Evolutionary conservation across 2,888 invertebrate genomes (phyloP).

Genomic region (Dexiosoma caninum): DNA sequence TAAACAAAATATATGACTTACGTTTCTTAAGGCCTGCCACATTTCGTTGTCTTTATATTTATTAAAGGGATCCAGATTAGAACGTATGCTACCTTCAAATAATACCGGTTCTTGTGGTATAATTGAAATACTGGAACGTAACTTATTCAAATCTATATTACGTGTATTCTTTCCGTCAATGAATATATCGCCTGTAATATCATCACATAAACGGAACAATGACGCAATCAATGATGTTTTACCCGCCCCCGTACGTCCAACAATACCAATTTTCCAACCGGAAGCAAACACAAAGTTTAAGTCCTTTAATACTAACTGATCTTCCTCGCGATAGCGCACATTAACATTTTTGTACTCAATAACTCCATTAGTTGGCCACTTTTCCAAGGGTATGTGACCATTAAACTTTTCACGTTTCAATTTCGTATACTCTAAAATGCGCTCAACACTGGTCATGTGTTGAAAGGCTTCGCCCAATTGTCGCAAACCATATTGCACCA

Average conservation of each 20-base stretch:
- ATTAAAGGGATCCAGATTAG: conserved; percentile 82
- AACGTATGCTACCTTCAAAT: conserved; percentile 81
- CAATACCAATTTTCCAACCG: conserved; percentile 86
- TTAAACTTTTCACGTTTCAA: conserved; percentile 80
- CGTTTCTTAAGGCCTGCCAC: conserved; percentile 74
- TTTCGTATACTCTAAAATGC: conserved; percentile 84
- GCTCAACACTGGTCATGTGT: conserved; percentile 87
- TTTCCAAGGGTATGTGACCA: conserved; percentile 79
- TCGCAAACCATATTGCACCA: conserved; percentile 84
- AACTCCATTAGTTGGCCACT: conserved; percentile 85
- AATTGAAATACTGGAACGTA: conserved; percentile 80
- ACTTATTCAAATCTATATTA: conserved; percentile 78
- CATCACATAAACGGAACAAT: conserved; percentile 85
- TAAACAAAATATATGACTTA: no score
- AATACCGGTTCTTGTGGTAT: conserved; percentile 81
- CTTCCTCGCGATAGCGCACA: conserved; percentile 81
- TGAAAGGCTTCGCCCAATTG: conserved; percentile 84
- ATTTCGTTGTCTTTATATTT: conserved; percentile 73
- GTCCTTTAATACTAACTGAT: conserved; percentile 84
- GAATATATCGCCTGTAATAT: conserved; percentile 82
- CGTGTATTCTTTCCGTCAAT: conserved; percentile 84
- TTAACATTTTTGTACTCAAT: conserved; percentile 80
- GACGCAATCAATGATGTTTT: conserved; percentile 89
- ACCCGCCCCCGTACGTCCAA: conserved; percentile 91
- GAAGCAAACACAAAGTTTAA: conserved; percentile 84